Percentiles rank a stretch among this genome's conserved stretches.
Evolutionary conservation across 2,113 vertebrate species (phyloP).

Genomic region (Gorsachius goisagi): DNA sequence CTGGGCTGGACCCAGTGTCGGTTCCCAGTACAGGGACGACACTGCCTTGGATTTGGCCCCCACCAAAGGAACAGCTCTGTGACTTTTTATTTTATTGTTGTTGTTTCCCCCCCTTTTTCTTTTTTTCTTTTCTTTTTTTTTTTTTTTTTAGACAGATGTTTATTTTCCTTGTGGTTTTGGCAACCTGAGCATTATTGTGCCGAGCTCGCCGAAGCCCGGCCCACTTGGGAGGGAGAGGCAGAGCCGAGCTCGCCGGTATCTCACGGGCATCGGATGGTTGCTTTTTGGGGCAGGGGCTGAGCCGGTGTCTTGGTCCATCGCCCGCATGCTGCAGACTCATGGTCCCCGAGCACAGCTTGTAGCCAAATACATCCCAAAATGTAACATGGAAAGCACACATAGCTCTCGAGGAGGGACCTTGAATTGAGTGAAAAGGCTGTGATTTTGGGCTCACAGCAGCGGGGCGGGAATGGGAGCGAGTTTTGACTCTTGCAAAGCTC

Average conservation of each 20-base stretch:
- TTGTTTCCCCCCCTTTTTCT: neutral
- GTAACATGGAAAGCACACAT: fast-evolving
- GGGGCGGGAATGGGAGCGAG: fast-evolving
- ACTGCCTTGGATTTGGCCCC: neutral
- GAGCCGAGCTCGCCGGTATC: neutral
- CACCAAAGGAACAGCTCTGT: fast-evolving
- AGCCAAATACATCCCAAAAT: fast-evolving
- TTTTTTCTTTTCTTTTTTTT: neutral
- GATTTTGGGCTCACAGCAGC: neutral
- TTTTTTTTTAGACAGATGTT: neutral
- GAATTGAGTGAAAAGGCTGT: neutral
- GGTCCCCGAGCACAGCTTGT: neutral
- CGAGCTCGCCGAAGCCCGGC: neutral
- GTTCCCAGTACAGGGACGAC: neutral
- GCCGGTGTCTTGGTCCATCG: neutral
- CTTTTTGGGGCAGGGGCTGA: neutral
- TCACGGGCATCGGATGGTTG: neutral
- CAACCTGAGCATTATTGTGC: neutral
- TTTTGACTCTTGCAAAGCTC: neutral
- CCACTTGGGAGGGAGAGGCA: neutral
- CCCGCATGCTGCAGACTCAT: fast-evolving
- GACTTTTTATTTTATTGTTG: neutral
- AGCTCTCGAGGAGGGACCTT: neutral
- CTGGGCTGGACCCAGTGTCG: neutral
- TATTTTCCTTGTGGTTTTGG: neutral